Percentiles rank a stretch among this genome's conserved stretches.
Conservation (phyloP, 1,140 invertebrate species). For the Drosophila lini region DNA sequence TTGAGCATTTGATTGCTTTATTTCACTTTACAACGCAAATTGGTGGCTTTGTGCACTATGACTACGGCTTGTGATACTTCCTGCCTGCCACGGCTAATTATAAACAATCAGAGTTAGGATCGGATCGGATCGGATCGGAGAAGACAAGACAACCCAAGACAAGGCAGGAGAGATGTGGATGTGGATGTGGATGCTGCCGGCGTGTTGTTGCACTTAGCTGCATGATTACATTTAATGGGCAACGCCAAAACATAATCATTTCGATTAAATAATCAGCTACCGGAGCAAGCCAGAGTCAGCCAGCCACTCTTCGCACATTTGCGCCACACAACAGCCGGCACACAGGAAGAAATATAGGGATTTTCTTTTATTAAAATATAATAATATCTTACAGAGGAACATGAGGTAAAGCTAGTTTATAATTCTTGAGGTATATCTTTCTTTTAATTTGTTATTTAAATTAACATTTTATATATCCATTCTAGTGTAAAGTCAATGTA, state of each 20-base stretch:
- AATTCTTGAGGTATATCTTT: background rate
- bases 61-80: conserved; percentile 57
- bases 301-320: conserved; percentile 67
- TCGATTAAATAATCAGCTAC: conserved; percentile 80
- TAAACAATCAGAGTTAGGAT: conserved; percentile 52
- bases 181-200: conserved; percentile 16
- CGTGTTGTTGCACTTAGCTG: conserved; percentile 48
- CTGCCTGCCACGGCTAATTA: conserved; percentile 65
- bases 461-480: background rate
- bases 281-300: conserved; percentile 44
- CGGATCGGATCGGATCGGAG: conserved; percentile 33
- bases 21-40: conserved; percentile 52
- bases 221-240: conserved; percentile 74
- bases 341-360: conserved; percentile 9
- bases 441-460: background rate
- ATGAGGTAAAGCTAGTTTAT: background rate
- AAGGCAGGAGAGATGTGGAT: conserved; percentile 9
- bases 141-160: conserved; percentile 23
- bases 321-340: conserved; percentile 36
- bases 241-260: conserved; percentile 77
- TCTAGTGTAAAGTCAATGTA: background rate
- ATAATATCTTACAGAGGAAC: background rate
- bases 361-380: background rate
- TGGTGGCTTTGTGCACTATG: conserved; percentile 30
- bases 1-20: conserved; percentile 58